Conservation (phyloP, 2,797 vertebrate species). For the Enteromius treurensis region DNA sequence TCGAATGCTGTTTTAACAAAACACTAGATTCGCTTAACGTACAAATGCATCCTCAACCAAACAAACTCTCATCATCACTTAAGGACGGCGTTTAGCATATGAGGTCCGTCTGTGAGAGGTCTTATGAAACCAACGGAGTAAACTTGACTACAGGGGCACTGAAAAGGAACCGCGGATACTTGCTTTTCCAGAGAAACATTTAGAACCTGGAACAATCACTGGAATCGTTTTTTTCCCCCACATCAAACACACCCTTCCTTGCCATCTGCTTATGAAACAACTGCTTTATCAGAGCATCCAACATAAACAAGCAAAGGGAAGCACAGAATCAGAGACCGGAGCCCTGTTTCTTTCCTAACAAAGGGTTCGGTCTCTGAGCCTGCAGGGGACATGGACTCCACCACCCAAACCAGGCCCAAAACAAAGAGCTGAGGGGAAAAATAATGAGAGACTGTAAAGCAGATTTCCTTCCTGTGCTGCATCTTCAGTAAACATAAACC, state of each 20-base stretch:
- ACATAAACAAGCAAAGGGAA: slow-evolving; percentile 63
- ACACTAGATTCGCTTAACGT: slow-evolving; percentile 13
- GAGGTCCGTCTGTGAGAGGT: background rate
- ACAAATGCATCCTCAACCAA: slow-evolving; percentile 7
- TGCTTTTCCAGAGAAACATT: slow-evolving; percentile 57
- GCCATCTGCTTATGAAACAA: slow-evolving; percentile 59
- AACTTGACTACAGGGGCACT: slow-evolving; percentile 35
- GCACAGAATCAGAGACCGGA: slow-evolving; percentile 24
- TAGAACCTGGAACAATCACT: slow-evolving; percentile 51
- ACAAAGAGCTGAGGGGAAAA: slow-evolving; percentile 41
- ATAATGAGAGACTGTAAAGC: slow-evolving; percentile 58
- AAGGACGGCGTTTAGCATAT: background rate
- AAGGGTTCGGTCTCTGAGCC: slow-evolving; percentile 35
- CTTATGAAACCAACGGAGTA: slow-evolving; percentile 10
- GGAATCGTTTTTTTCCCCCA: slow-evolving; percentile 36
- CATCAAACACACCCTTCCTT: slow-evolving; percentile 54
- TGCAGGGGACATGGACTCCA: slow-evolving; percentile 14
- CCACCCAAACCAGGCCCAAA: slow-evolving; percentile 29
- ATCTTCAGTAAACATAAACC: slow-evolving; percentile 69
- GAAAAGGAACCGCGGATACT: slow-evolving; percentile 31
- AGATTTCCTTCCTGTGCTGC: slow-evolving; percentile 71
- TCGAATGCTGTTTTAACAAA: slow-evolving; percentile 32
- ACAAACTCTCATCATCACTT: slow-evolving; percentile 18
- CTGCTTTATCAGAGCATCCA: slow-evolving; percentile 56
- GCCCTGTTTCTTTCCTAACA: slow-evolving; percentile 39